Base-by-base conservation (phyloP, 2,113 vertebrate species). In the Microtus oregoni region DNA sequence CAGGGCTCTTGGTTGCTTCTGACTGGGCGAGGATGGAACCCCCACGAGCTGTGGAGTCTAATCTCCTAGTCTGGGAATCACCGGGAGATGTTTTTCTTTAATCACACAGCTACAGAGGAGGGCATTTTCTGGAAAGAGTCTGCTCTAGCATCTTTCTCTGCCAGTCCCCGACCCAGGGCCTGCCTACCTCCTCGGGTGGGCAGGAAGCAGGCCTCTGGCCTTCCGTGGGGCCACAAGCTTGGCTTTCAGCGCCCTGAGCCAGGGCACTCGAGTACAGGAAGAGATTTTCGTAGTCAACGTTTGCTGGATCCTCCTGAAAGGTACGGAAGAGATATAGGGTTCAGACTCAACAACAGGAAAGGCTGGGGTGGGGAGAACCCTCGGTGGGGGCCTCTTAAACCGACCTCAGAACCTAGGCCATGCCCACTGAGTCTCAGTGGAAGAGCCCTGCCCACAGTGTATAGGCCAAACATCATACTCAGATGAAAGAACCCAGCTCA, bases 271-370 rank as follows among this genome's bases (percentile, higher is more conserved):
- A 95, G 81, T 77, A 93, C 44, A 96, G 86, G 38, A 97, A 95
- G 50, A 97, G 96, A 9, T 96, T 94, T 28, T 95, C 70, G 0
- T 96, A 97, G 44, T 97, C 95, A n/a, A 35, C 79, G 0, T 89
- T 50, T 5, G 0, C 92, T 1, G 93, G 96, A 55, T 97, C 94
- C 28, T 91, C 81, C 97, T 97, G 95, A 2, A 10, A 58, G 67
- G 22, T 6, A 22, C 15, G 67, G 35, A 55, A 61, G 3, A 7
- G 17, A 26, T 0, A 6, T 63, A 19, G 92, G 6, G 78, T 50
- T 26, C 17, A 65, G n/a, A 83, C 58, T n/a, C 38, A 30, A n/a
- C 79, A 61, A 7, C 15, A n/a, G 24, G 17, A 61, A 61, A 28
- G 52, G 22, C 35, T 61, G 22, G n/a, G 19, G 19, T 61, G 12